Evolutionary conservation across 2,797 vertebrate genomes (phyloP).

Genomic region (Tauraco hartlaubi): DNA sequence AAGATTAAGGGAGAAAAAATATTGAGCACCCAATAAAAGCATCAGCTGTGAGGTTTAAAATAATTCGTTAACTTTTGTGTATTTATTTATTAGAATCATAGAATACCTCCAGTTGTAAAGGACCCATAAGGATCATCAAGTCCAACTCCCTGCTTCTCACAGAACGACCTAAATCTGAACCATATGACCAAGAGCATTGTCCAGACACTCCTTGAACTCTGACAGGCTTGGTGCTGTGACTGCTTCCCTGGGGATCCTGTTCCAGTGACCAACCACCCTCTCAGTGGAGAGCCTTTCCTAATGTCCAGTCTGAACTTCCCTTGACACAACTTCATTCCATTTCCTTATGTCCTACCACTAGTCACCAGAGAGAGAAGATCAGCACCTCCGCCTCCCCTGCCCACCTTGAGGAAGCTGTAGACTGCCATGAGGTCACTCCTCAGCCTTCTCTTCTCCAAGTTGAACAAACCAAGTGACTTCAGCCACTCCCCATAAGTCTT

Average conservation of each 20-base stretch:
- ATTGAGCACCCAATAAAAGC: neutral
- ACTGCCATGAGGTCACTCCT: neutral
- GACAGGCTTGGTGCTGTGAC: neutral
- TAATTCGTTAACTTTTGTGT: neutral
- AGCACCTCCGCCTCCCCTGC: rapidly evolving
- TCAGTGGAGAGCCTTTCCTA: too few relatives aligned
- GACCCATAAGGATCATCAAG: neutral
- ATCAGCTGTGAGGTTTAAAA: neutral
- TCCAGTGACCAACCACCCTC: too few relatives aligned
- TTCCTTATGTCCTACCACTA: rapidly evolving
- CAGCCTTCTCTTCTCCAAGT: neutral
- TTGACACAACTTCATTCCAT: neutral
- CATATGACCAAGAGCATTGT: neutral
- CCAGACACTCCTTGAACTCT: neutral
- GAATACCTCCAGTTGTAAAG: neutral
- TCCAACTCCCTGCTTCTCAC: neutral
- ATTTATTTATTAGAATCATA: neutral
- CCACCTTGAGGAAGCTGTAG: neutral
- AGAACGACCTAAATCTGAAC: neutral
- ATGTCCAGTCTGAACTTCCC: neutral
- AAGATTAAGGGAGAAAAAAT: neutral
- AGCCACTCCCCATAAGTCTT: neutral
- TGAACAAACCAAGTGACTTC: neutral
- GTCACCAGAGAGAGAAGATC: neutral
- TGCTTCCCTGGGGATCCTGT: neutral